Evolutionary conservation across 1,140 invertebrate genomes (phyloP).

Genomic region (Cataglyphis hispanica): DNA sequence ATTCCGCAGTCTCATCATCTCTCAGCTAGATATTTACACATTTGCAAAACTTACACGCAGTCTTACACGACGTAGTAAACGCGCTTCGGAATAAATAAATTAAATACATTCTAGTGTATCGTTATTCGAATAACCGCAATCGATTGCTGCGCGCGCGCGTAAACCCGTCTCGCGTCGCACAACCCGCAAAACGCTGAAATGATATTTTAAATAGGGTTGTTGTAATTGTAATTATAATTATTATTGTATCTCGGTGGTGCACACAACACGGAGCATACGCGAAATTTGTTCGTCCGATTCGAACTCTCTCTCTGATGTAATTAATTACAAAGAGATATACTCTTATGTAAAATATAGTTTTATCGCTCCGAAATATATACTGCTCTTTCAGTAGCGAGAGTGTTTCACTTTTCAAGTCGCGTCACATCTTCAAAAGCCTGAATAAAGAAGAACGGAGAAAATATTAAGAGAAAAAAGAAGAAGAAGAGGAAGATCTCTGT

Average conservation of each 20-base stretch:
- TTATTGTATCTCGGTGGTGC: slow-evolving; percentile 40
- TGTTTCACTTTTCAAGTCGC: slow-evolving; percentile 26
- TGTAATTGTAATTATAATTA: slow-evolving; percentile 33
- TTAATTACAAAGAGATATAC: slow-evolving; percentile 30
- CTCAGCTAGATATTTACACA: slow-evolving; percentile 74
- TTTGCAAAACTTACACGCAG: slow-evolving; percentile 73
- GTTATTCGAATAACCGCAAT: slow-evolving; percentile 74
- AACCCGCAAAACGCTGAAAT: background rate
- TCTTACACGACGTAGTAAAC: slow-evolving; percentile 75
- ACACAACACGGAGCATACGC: slow-evolving; percentile 23
- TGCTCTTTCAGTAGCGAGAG: slow-evolving; percentile 35
- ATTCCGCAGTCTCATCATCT: slow-evolving; percentile 71
- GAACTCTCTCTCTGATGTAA: background rate
- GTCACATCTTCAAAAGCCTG: slow-evolving; percentile 16
- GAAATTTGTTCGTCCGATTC: slow-evolving; percentile 41
- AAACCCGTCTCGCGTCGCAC: slow-evolving; percentile 70
- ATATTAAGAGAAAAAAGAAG: background rate
- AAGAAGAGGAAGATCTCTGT: background rate
- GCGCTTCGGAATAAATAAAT: slow-evolving; percentile 75
- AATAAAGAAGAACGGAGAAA: background rate
- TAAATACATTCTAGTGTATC: slow-evolving; percentile 73
- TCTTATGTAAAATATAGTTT: slow-evolving; percentile 41
- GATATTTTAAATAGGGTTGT: slow-evolving; percentile 25
- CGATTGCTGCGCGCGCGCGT: slow-evolving; percentile 68
- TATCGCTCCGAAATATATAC: slow-evolving; percentile 36